Percentiles rank a stretch among this genome's conserved stretches.
These are phyloP conservation scores for Sebastes baramenuke DNA, from an alignment of 2,797 vertebrate species.

Conservation along the genomic window DNA sequence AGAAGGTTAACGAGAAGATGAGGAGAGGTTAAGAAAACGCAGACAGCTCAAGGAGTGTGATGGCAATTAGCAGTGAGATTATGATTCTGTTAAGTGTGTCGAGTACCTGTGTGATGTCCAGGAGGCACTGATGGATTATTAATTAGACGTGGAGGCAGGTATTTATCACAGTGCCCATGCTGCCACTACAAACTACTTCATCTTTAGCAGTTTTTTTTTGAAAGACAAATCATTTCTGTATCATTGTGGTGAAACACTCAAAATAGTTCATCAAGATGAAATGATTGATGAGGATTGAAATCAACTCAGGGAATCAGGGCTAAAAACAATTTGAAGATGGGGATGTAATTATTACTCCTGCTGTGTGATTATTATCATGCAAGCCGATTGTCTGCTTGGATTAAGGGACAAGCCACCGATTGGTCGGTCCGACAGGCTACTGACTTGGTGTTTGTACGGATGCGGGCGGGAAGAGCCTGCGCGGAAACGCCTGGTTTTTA, in stretches of 20 bases:
- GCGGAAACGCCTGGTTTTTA: conserved; percentile 65
- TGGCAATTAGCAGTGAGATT: conserved; percentile 42
- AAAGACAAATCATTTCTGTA: not conserved
- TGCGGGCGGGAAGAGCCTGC: conserved; percentile 61
- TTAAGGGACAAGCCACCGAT: not conserved
- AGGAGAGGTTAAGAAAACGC: conserved; percentile 27
- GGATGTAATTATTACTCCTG: not conserved
- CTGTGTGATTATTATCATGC: conserved; percentile 40
- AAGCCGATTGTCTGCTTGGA: conserved; percentile 32
- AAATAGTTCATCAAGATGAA: not conserved
- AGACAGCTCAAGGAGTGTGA: conserved; percentile 10
- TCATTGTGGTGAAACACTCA: not conserved
- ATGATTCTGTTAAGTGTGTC: conserved; percentile 5
- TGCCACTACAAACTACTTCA: not conserved
- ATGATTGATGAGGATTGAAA: not conserved
- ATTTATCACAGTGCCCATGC: conserved; percentile 11
- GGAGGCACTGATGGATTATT: conserved; percentile 5
- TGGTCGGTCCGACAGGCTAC: conserved; percentile 42
- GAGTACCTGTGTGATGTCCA: conserved; percentile 3
- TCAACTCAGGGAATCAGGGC: conserved; percentile 11
- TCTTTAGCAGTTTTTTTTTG: not conserved
- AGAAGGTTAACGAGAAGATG: conserved; percentile 50
- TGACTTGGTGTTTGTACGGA: conserved; percentile 78
- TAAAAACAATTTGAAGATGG: not conserved
- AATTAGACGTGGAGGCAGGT: conserved; percentile 9